Conservation (phyloP, 2,113 vertebrate species). For the Xenotilapia longispinis region DNA sequence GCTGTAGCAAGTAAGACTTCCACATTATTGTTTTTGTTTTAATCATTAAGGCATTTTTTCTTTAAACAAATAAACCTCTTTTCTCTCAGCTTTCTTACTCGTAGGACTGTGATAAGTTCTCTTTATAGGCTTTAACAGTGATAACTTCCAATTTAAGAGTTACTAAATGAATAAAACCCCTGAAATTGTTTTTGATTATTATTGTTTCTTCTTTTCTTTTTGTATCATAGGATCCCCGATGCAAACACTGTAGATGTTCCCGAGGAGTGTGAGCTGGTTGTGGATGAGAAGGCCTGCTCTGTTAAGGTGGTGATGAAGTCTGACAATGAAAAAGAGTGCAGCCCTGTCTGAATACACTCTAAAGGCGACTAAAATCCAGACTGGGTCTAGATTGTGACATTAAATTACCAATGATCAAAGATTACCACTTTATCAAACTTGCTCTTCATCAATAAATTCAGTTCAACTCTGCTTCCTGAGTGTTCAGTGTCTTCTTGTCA, state of each 20-base stretch:
- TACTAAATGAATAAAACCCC: not conserved
- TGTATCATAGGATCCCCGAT: not conserved
- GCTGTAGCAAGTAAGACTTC: constrained; percentile 23
- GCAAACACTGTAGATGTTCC: not conserved
- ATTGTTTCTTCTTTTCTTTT: not conserved
- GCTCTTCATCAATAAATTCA: not conserved
- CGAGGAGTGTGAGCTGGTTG: constrained; percentile 22
- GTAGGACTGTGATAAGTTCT: not conserved
- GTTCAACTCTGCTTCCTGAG: not conserved
- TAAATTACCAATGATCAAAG: not conserved
- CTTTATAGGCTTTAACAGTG: not conserved
- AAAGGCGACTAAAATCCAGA: not conserved
- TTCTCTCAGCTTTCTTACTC: not conserved
- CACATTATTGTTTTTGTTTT: not conserved
- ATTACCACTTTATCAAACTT: not conserved
- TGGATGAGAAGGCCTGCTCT: constrained; percentile 2
- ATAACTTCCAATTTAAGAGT: not conserved
- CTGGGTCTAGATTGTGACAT: not conserved
- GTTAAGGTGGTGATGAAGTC: constrained; percentile 15
- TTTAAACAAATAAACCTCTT: not conserved
- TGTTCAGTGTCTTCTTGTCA: not conserved
- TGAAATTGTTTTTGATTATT: not conserved
- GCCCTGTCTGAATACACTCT: not conserved
- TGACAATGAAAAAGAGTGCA: constrained; percentile 26
- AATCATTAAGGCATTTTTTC: not conserved